Evolutionary conservation across 2,113 vertebrate species (phyloP).

Genomic region (Ginglymostoma cirratum): DNA sequence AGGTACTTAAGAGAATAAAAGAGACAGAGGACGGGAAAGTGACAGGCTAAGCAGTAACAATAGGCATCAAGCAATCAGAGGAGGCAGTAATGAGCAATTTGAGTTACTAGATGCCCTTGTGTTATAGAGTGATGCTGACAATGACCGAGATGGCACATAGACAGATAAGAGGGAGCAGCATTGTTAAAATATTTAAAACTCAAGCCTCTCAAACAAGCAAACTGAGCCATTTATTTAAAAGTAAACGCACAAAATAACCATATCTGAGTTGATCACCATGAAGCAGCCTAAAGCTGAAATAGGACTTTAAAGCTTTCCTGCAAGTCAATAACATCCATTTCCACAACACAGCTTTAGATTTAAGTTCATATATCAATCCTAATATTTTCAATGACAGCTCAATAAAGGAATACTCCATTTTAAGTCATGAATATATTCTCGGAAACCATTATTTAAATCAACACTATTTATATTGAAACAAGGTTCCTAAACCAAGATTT

Average conservation of each 20-base stretch:
- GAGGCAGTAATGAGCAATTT: background rate
- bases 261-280: slow-evolving; percentile 52
- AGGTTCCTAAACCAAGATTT: background rate
- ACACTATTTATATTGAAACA: background rate
- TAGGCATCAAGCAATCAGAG: background rate
- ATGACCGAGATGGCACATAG: background rate
- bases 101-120: background rate
- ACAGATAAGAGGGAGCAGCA: slow-evolving; percentile 2
- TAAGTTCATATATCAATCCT: slow-evolving; percentile 2
- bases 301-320: background rate
- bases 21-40: background rate
- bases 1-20: slow-evolving; percentile 20
- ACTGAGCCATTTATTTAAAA: slow-evolving; percentile 47
- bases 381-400: background rate
- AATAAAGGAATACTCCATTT: background rate
- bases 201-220: slow-evolving; percentile 40
- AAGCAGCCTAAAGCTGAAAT: slow-evolving; percentile 47
- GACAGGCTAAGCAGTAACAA: background rate
- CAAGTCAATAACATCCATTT: slow-evolving; percentile 6
- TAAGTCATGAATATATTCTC: background rate
- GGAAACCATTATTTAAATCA: background rate
- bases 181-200: slow-evolving; percentile 32
- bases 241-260: slow-evolving; percentile 50
- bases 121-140: background rate
- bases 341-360: background rate